Conservation (phyloP, 2,888 invertebrate species). For the Agriopis marginaria region DNA sequence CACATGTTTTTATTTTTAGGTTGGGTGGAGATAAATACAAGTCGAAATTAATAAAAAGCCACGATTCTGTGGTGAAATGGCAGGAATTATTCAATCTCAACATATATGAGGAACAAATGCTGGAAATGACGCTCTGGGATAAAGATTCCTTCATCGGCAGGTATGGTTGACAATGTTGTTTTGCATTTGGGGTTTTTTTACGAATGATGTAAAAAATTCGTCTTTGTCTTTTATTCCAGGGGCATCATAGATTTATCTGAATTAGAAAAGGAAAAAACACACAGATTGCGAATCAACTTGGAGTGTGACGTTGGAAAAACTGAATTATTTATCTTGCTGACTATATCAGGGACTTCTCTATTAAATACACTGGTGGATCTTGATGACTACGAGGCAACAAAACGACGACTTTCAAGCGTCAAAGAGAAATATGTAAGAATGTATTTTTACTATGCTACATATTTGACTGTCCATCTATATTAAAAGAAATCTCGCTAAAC, state of each 20-base stretch:
- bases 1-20: slow-evolving; percentile 75
- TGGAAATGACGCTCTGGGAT: slow-evolving; percentile 96
- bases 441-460: background rate
- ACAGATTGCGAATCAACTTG: slow-evolving; percentile 92
- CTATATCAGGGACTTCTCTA: slow-evolving; percentile 96
- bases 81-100: slow-evolving; percentile 97
- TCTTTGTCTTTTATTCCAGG: slow-evolving; percentile 57
- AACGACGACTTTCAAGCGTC: slow-evolving; percentile 85
- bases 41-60: slow-evolving; percentile 92
- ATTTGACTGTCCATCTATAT: too few relatives aligned
- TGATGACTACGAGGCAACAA: slow-evolving; percentile 91
- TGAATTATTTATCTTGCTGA: slow-evolving; percentile 93
- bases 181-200: background rate
- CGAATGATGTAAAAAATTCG: background rate
- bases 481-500: too few relatives aligned
- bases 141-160: slow-evolving; percentile 87
- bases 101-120: slow-evolving; percentile 94
- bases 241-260: slow-evolving; percentile 91
- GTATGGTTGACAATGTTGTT: slow-evolving; percentile 61
- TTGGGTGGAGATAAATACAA: slow-evolving; percentile 98
- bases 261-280: slow-evolving; percentile 94
- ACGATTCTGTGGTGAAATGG: slow-evolving; percentile 89
- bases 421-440: slow-evolving; percentile 88
- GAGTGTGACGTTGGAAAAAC: slow-evolving; percentile 90
- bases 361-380: slow-evolving; percentile 94